Evolutionary conservation across 2,113 vertebrate species (phyloP).

Genomic region (Brienomyrus brachyistius): DNA sequence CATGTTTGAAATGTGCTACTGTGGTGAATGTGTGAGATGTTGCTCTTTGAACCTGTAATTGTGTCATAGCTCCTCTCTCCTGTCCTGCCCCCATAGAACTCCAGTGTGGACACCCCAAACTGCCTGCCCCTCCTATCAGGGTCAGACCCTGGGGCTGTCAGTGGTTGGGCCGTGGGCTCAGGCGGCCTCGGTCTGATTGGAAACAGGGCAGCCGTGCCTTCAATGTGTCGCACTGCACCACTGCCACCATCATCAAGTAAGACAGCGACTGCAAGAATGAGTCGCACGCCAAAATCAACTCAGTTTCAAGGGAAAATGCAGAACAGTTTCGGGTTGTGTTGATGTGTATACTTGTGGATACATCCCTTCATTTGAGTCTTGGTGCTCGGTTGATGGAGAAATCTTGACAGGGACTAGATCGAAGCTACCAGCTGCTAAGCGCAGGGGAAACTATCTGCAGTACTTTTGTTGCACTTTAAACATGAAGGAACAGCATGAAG

Average conservation of each 20-base stretch:
- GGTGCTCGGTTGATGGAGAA: not conserved
- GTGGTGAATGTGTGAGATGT: not conserved
- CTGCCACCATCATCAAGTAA: slow-evolving; percentile 64
- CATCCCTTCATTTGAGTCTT: not conserved
- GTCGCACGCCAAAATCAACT: not conserved
- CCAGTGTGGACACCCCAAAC: slow-evolving; percentile 58
- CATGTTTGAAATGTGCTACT: not conserved
- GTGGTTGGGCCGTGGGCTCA: slow-evolving; percentile 57
- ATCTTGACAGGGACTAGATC: not conserved
- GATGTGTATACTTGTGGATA: not conserved
- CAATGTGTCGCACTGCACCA: slow-evolving; percentile 61
- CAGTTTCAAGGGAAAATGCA: not conserved
- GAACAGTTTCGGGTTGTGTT: not conserved
- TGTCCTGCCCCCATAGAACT: slow-evolving; percentile 30
- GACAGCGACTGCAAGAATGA: not conserved
- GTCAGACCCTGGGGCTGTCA: slow-evolving; percentile 48
- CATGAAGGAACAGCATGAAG: not conserved
- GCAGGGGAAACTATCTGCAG: not conserved
- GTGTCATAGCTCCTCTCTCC: not conserved
- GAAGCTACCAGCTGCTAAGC: not conserved
- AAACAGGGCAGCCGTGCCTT: slow-evolving; percentile 62
- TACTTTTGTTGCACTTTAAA: not conserved
- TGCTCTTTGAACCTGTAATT: not conserved
- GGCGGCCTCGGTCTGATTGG: slow-evolving; percentile 64
- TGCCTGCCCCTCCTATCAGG: slow-evolving; percentile 38